Evolutionary conservation across 2,113 vertebrate genomes (phyloP), one percentile per base, ranked within the genome.

Genomic region (Silurus asotus): DNA sequence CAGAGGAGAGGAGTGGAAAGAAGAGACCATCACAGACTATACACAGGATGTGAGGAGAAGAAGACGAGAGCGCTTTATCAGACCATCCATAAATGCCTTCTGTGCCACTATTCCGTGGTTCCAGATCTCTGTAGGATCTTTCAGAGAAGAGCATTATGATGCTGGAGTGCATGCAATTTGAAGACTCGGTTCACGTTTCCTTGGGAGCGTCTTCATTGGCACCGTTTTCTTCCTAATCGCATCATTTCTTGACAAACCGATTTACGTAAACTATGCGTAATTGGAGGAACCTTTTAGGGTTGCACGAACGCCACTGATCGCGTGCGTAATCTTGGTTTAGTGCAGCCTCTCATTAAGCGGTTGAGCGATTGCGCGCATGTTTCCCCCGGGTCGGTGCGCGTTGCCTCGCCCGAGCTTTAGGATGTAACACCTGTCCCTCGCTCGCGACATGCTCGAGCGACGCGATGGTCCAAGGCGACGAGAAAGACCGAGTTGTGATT

Each of bases 401-500:
- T 84, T 86, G 87, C 86, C 74, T 87, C 88, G 62, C 70, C 90
- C 91, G 90, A 92, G 88, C 90, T 92, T 91, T 89, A 91, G 87
- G 88, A 91, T 92, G 90, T 86, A 89, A 95, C 93, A 93, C 92
- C 90, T 72, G 87, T 78, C 77, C 87, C 82, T 82, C 88, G 85
- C 90, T 92, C 93, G 91, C 93, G 95, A 95, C 94, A 96, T 96
- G 95, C 94, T 93, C 94, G 89, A 94, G 93, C 92, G 94, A 92
- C 94, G 95, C 94, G 91, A 97, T 97, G 96, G 96, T 96, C 95
- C 96, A 96, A 93, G 96, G 96, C 94, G 96, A 97, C 95, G 96
- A 97, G 90, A 97, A 95, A 94, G 96, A 97, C 92, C 96, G 96
- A 93, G 96, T 97, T 92, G 96, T 97, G 95, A 97, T 97, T 93